Percentiles rank a stretch among this genome's conserved stretches.
These are phyloP conservation scores for Stenchaetothrips biformis DNA, from an alignment of 2,888 invertebrate species.

Conservation along the genomic window DNA sequence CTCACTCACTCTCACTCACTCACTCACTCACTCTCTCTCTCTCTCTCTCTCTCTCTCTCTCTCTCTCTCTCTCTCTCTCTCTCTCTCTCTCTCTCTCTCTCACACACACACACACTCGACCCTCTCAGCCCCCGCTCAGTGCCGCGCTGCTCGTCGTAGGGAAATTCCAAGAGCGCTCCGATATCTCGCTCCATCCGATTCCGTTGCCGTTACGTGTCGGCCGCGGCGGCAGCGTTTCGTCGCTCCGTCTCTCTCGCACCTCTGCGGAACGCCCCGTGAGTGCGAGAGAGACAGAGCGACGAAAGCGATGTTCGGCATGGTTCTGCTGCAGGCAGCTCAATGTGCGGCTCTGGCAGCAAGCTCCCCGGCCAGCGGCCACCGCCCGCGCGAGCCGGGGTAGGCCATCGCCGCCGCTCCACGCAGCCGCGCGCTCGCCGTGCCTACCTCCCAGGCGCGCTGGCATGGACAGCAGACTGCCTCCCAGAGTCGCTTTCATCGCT, in stretches of 20 bases:
- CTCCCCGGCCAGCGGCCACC: not conserved
- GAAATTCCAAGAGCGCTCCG: too few relatives aligned
- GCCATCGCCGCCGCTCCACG: not conserved
- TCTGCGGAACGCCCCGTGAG: not conserved
- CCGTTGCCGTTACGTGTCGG: too few relatives aligned
- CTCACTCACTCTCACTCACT: not conserved
- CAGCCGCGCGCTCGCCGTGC: not conserved
- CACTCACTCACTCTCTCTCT: not conserved
- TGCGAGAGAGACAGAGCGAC: not conserved
- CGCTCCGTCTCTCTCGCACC: not conserved
- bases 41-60: not conserved
- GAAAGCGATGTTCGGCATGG: not conserved
- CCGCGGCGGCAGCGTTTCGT: not conserved
- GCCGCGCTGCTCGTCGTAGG: too few relatives aligned
- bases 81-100: slow-evolving; percentile 17
- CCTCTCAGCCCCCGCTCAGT: too few relatives aligned
- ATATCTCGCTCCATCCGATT: too few relatives aligned
- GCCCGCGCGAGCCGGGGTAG: not conserved
- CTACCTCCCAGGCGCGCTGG: not conserved
- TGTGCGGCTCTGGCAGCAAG: not conserved
- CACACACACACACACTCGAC: not conserved
- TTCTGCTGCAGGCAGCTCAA: not conserved
- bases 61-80: slow-evolving; percentile 17
- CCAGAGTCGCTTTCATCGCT: too few relatives aligned
- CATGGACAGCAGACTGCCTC: not conserved